phyloP scores from a whole-genome alignment of 2,888 invertebrate genomes.

The Myopa tessellatipennis region DNA sequence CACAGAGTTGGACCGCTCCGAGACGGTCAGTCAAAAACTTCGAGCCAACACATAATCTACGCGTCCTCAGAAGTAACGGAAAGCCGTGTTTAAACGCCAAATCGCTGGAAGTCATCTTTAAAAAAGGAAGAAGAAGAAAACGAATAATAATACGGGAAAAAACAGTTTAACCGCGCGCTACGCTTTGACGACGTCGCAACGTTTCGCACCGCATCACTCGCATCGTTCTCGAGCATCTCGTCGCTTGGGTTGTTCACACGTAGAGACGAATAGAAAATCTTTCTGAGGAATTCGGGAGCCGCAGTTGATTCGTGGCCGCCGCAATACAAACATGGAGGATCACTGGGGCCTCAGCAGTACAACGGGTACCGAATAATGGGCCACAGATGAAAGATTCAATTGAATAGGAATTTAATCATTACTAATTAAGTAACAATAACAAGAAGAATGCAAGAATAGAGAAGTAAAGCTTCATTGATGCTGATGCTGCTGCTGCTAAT shows the following conservation, averaged over 20 bases:
- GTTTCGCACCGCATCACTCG: neutral
- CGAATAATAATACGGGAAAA: slow-evolving; percentile 13
- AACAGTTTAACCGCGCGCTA: neutral
- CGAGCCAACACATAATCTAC: slow-evolving; percentile 39
- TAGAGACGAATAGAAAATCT: slow-evolving; percentile 35
- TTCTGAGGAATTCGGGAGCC: slow-evolving; percentile 26
- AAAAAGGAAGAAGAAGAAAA: neutral
- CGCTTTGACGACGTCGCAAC: slow-evolving; percentile 10
- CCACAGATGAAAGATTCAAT: slow-evolving; percentile 23
- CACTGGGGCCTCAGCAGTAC: slow-evolving; percentile 68
- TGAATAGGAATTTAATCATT: slow-evolving; percentile 24
- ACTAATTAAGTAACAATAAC: slow-evolving; percentile 20
- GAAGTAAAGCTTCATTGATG: neutral
- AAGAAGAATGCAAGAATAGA: slow-evolving; percentile 44
- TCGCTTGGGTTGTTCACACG: slow-evolving; percentile 1
- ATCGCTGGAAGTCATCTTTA: neutral
- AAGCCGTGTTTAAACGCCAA: neutral
- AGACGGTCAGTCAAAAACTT: slow-evolving; percentile 42
- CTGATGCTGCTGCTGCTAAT: too few species aligned
- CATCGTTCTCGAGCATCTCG: neutral
- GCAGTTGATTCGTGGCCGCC: slow-evolving; percentile 42
- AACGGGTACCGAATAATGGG: slow-evolving; percentile 59
- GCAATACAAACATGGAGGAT: slow-evolving; percentile 60
- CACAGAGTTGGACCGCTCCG: slow-evolving; percentile 1
- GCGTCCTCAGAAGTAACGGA: slow-evolving; percentile 27